These are phyloP conservation scores for Brassicogethes aeneus DNA, from an alignment of 2,888 invertebrate species.

Conservation along the genomic window DNA sequence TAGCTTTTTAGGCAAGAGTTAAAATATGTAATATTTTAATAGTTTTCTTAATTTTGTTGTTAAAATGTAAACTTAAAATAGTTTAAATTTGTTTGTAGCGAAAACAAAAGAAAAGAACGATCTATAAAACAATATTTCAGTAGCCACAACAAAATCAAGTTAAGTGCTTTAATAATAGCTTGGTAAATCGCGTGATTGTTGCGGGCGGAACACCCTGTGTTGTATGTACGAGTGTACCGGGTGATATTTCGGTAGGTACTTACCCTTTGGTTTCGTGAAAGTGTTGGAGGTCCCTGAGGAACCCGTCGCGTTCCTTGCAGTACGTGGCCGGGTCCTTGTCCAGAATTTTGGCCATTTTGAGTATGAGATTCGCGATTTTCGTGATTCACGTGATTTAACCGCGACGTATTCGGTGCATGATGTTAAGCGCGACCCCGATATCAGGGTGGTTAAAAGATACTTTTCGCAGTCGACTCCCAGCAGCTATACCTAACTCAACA, in stretches of 20 bases:
- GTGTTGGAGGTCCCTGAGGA: conserved; percentile 76
- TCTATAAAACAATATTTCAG: too few species aligned
- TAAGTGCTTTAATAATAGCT: too few species aligned
- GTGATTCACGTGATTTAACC: too few species aligned
- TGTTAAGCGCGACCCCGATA: conserved; percentile 9
- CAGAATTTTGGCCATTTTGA: conserved; percentile 53
- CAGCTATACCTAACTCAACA: conserved; percentile 32
- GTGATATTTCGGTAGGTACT: conserved; percentile 36
- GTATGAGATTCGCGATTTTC: conserved; percentile 15
- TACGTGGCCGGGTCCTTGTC: conserved; percentile 66
- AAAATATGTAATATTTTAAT: too few species aligned
- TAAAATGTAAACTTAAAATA: too few species aligned
- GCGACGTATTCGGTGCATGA: neutral
- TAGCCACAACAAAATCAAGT: too few species aligned
- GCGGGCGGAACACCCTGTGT: too few species aligned
- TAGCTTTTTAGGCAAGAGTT: too few species aligned
- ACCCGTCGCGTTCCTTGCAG: conserved; percentile 67
- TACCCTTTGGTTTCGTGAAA: conserved; percentile 91
- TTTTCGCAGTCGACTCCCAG: conserved; percentile 41
- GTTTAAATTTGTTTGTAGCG: too few species aligned
- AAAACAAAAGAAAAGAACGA: too few species aligned
- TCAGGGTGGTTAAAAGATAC: conserved; percentile 9
- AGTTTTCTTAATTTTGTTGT: too few species aligned
- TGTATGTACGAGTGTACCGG: neutral
- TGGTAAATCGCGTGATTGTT: too few species aligned